These are phyloP conservation scores for Zelleria hepariella DNA, from an alignment of 2,888 invertebrate species.

Conservation along the genomic window DNA sequence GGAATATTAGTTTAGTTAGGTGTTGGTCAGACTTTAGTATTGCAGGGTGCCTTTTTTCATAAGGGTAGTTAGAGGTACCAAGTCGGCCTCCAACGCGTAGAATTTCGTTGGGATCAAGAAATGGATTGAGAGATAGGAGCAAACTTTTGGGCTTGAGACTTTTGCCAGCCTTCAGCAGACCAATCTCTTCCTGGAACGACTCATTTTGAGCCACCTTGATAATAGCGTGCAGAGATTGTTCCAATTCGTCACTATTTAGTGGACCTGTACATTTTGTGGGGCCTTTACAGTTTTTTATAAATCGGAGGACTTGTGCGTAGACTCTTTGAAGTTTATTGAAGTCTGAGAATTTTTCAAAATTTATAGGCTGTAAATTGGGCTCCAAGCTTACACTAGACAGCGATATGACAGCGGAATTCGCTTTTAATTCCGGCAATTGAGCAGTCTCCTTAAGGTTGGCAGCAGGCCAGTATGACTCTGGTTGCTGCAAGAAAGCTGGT, in stretches of 20 bases:
- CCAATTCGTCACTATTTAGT: too few species aligned
- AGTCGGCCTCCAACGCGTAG: constrained; percentile 10
- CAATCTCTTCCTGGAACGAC: neutral
- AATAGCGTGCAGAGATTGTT: neutral
- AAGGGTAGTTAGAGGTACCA: neutral
- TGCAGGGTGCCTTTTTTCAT: constrained; percentile 1
- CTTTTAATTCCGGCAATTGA: neutral
- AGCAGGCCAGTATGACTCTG: neutral
- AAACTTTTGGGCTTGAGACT: neutral
- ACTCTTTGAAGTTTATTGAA: too few species aligned
- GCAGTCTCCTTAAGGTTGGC: neutral
- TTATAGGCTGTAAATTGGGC: too few species aligned
- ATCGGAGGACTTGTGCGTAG: neutral
- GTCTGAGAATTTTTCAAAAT: neutral
- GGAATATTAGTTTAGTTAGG: neutral
- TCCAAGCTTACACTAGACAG: neutral
- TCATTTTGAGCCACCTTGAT: neutral
- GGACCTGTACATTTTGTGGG: neutral
- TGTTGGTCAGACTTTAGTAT: neutral
- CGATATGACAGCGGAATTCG: too few species aligned
- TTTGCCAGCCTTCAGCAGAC: neutral
- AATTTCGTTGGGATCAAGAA: constrained; percentile 6
- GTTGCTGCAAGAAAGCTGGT: neutral
- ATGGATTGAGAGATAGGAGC: constrained; percentile 3
- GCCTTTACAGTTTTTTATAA: neutral